Evolutionary conservation across 1,140 invertebrate species (phyloP), one percentile per base, ranked within the genome.

Genomic region (Stegodyphus mimosarum): DNA sequence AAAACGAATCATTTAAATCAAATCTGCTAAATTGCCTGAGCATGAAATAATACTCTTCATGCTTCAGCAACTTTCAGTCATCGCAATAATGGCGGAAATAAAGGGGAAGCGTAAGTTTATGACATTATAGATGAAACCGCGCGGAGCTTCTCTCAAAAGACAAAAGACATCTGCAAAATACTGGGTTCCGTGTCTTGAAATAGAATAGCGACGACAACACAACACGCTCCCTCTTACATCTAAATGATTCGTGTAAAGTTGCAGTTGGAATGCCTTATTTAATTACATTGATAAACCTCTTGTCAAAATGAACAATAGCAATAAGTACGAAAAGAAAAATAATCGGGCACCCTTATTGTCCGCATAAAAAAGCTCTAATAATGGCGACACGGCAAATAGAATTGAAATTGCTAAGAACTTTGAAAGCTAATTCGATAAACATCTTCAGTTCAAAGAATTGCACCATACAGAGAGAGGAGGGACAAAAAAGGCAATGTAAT

Each of bases 1-100:
- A 53, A 53, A 81, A 81, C 72, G 78, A 81, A 81, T 81, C 78
- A 81, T 81, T 81, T 81, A 81, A 81, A 81, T 81, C 78, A 81
- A 81, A 81, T 81, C 70, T 81, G 78, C 78, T 81, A 72, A 81
- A 81, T 81, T 81, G 78, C 64, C 69, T 69, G 78, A 63, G 69
- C 69, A 72, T 81, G 72, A 81, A 81, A 81, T 81, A 81, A 69
- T 81, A 55, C 72, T 81, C 1, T 33, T 33, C 72, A 72, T 67
- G 78, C 78, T 81, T 3, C 33, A 33, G 33, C 33, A 33, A 33
- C 33, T 33, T 33, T 33, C 1, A 33, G 33, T 33, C 33, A 33
- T 33, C 33, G 33, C 33, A 33, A 33, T 33, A 33, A 33, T 33
- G 33, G 33, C 33, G 33, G 33, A 33, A 33, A 33, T 33, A 33